Evolutionary conservation across 2,113 vertebrate species (phyloP).

Genomic region (Callaeas wilsoni): DNA sequence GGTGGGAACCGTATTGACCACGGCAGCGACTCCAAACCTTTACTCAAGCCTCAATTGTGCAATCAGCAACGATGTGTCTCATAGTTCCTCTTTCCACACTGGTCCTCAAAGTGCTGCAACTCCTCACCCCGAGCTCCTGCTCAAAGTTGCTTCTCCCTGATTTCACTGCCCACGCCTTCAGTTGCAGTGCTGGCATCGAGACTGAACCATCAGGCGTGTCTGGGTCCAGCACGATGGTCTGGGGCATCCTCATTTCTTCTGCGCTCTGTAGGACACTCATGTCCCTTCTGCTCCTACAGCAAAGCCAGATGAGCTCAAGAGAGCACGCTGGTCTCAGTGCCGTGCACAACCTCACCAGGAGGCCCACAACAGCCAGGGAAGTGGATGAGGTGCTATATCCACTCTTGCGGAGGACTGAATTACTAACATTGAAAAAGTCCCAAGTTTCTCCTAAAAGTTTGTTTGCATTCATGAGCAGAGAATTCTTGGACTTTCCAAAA

Average conservation of each 20-base stretch:
- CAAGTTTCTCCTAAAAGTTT: not conserved
- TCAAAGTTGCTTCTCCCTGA: not conserved
- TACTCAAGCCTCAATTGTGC: not conserved
- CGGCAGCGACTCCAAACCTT: not conserved
- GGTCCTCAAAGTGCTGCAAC: not conserved
- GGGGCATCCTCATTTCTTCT: fast-evolving
- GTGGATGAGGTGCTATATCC: fast-evolving
- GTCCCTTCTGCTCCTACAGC: not conserved
- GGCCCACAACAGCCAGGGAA: not conserved
- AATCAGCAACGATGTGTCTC: not conserved
- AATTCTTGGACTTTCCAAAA: not conserved
- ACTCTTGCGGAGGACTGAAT: not conserved
- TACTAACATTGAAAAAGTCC: not conserved
- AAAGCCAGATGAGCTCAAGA: not conserved
- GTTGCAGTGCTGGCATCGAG: not conserved
- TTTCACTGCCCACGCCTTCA: not conserved
- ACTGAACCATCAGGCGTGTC: fast-evolving
- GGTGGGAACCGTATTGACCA: not conserved
- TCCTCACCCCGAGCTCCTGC: not conserved
- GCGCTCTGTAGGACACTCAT: fast-evolving
- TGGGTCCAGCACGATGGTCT: fast-evolving
- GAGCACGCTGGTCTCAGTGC: fast-evolving
- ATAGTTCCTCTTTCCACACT: not conserved
- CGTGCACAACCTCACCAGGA: fast-evolving
- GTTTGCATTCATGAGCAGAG: not conserved